Evolutionary conservation across 53 echinoderm and acorn worm species (phyloP), one percentile per base, ranked within the genome.

Genomic region (Actinopyga echinites): DNA sequence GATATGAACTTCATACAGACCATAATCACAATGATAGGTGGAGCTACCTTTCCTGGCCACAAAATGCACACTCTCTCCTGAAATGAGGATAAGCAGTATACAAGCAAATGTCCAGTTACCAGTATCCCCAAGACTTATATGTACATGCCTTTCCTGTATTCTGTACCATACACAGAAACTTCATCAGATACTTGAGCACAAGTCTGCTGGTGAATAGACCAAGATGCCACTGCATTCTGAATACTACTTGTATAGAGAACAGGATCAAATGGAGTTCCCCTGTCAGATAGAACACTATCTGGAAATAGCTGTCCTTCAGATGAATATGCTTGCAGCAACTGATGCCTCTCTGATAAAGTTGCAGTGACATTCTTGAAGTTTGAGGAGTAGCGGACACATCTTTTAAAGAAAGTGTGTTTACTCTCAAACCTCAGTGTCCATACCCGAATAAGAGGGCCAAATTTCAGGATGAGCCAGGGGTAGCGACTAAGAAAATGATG

Each of bases 401-500:
- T 82, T 61, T 82, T 37, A 38, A 82, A 82, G 60, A 35, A 82
- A 35, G 61, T 29, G 35, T 82, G 82, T 38, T 82, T 82, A 82
- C 79, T 79, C 32, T 79, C 79, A 79, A 56, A 79, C 11, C 79
- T 26, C 57, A 82, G 57, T 34, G 82, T 32, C 82, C 82, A 82
- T 57, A 61, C 61, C 60, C 58, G 26, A 35, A 60, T 82, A 57
- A 82, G 82, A 63, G 82, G 82, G 32, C 82, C 82, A 82, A 82
- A 82, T 61, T 82, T 79, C 38, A 82, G 60, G 43, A 82, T 82
- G 23, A 82, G 61, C 57, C 82, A 57, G 30, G 82, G 34, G 23
- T 82, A 75, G 33, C 71, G 73, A 24, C 69, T 78, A 19, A 91
- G 30, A 69, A 84, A 91, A 73, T 91, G 91, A 64, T 91, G 87